Evolutionary conservation across 2,797 vertebrate species (phyloP), one percentile per base, ranked within the genome.

Genomic region (Podargus strigoides): DNA sequence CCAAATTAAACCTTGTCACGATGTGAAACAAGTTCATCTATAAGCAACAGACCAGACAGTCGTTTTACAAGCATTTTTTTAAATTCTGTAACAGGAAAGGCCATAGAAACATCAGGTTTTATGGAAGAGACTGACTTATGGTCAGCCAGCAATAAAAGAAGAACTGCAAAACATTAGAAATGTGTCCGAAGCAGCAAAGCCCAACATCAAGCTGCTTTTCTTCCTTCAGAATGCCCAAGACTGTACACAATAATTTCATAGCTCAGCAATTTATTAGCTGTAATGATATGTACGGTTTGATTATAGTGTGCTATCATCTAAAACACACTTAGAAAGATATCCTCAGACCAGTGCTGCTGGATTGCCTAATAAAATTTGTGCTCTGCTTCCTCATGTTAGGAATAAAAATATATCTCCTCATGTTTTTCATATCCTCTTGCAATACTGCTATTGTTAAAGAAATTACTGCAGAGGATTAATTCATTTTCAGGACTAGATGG

Each of bases 1-100:
- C 5, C 59, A 70, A 91, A 86, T 85, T 42, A 26, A 76, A 8
- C 11, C 41, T 62, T 28, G 3, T 44, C 53, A 36, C 11, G 49
- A 47, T 20, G 30, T 46, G 4, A 10, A 37, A 34, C 18, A 37
- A 12, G 2, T 46, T 88, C 5, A 39, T 41, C 30, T 58, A 37
- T 21, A 52, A 59, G 46, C 6, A 69, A 30, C 5, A 27, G 26
- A 28, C 19, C 0, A 0, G 12, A 41, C 1, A 4, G 5, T n/a
- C 50, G 6, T 12, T 37, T 56, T 46, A 30, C 9, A 34, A 55
- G 10, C 2, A 22, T n/a, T 52, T 28, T 67, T 62, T 69, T 3
- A 8, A 59, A 41, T 55, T 50, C 18, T 74, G 18, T 14, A 58
- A 18, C 6, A 72, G 23, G 15, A 80, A 74, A 67, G 28, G 4